Conservation (phyloP, 2,888 invertebrate species). For the Ichneumoninae sp. region DNA sequence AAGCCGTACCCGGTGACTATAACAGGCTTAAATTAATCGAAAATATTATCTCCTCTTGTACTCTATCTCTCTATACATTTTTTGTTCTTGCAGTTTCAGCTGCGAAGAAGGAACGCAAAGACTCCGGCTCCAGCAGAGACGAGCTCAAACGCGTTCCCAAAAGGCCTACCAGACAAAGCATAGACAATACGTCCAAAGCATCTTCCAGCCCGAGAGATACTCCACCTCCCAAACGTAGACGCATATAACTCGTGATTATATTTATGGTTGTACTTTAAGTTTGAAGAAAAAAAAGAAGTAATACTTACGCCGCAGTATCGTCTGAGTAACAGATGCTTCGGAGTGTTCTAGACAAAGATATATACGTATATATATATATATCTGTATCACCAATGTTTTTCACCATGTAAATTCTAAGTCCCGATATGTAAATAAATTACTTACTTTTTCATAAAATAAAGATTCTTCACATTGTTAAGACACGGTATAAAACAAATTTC, state of each 20-base stretch:
- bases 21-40: background rate
- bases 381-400: conserved; percentile 48
- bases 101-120: conserved; percentile 82
- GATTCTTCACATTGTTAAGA: conserved; percentile 14
- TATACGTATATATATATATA: background rate
- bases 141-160: conserved; percentile 81
- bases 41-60: background rate
- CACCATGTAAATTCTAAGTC: conserved; percentile 58
- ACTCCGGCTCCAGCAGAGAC: conserved; percentile 81
- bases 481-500: background rate
- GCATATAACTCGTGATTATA: conserved; percentile 75
- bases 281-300: background rate
- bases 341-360: conserved; percentile 34
- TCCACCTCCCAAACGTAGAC: conserved; percentile 82
- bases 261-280: conserved; percentile 31
- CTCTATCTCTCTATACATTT: background rate
- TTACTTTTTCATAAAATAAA: conserved; percentile 59
- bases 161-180: conserved; percentile 82
- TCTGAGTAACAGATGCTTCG: conserved; percentile 32
- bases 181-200: conserved; percentile 80
- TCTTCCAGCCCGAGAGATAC: conserved; percentile 83
- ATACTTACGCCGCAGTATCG: conserved; percentile 50
- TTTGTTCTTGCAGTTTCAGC: conserved; percentile 68
- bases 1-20: conserved; percentile 73
- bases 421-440: conserved; percentile 68